Percentiles rank a stretch among this genome's conserved stretches.
Conservation (phyloP, 2,113 vertebrate species). For the Menidia beryllina region DNA sequence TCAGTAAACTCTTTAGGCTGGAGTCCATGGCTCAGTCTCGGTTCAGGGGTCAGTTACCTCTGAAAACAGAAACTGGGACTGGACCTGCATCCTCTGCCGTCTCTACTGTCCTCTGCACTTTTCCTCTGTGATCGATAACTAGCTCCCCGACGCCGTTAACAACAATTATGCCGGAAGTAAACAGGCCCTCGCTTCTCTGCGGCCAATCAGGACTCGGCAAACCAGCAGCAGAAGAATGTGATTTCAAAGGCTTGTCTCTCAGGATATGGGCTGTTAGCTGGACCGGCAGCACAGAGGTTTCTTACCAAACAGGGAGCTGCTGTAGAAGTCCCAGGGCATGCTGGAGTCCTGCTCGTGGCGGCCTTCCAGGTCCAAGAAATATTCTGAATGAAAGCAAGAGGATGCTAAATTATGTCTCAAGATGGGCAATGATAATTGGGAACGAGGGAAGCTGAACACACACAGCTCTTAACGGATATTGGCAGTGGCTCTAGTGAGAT, state of each 20-base stretch:
- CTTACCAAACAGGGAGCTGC: slow-evolving; percentile 95
- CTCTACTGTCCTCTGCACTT: not conserved
- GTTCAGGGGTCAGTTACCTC: too few species aligned
- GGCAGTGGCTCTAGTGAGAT: too few species aligned
- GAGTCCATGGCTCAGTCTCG: not conserved
- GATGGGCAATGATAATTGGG: too few species aligned
- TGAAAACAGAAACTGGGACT: not conserved
- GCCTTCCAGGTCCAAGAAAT: slow-evolving; percentile 93
- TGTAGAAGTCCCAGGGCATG: slow-evolving; percentile 96
- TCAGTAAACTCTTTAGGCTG: not conserved
- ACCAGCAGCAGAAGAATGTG: not conserved
- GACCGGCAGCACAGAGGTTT: too few species aligned
- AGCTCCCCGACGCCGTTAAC: slow-evolving; percentile 42
- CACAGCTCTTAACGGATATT: too few species aligned
- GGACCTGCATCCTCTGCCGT: slow-evolving; percentile 1
- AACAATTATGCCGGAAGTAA: slow-evolving; percentile 6
- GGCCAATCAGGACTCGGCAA: too few species aligned
- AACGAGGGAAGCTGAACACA: too few species aligned
- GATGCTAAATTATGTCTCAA: not conserved
- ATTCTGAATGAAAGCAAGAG: slow-evolving; percentile 81
- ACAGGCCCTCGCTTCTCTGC: slow-evolving; percentile 8
- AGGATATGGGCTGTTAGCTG: too few species aligned
- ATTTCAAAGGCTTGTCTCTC: not conserved
- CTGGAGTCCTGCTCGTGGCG: slow-evolving; percentile 87
- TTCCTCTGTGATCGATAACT: slow-evolving; percentile 24